phyloP scores from a whole-genome alignment of 2,888 invertebrate species.

The Ophion costatus region DNA sequence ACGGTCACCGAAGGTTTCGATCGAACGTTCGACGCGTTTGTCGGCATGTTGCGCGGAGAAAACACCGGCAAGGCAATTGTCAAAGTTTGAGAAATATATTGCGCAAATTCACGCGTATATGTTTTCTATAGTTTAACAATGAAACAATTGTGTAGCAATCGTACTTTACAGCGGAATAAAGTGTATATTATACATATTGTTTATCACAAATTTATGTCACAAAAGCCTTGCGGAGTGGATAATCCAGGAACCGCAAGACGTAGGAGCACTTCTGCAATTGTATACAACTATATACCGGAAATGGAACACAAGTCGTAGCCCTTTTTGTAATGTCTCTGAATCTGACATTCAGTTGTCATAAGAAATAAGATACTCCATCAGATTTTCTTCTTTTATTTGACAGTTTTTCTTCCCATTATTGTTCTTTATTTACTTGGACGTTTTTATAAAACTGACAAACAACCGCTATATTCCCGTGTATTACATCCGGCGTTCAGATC shows the following conservation, averaged over 20 bases:
- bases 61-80: slow-evolving; percentile 90
- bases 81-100: slow-evolving; percentile 82
- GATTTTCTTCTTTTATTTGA: background rate
- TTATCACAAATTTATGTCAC: background rate
- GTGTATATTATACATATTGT: background rate
- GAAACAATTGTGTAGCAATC: background rate
- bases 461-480: background rate
- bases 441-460: background rate
- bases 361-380: background rate
- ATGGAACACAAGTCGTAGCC: background rate
- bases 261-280: too few relatives aligned
- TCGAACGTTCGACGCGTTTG: slow-evolving; percentile 89
- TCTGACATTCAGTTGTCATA: background rate
- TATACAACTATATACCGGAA: background rate
- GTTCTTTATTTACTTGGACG: background rate
- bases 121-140: background rate
- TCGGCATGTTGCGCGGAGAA: slow-evolving; percentile 87
- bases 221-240: too few relatives aligned
- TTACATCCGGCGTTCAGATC: background rate
- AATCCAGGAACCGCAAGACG: too few relatives aligned
- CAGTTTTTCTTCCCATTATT: background rate
- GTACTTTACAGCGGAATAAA: background rate
- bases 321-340: background rate
- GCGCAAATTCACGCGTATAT: background rate
- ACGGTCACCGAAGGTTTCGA: slow-evolving; percentile 90